Percentiles rank a stretch among this genome's conserved stretches.
phyloP scores from a whole-genome alignment of 2,797 vertebrate species.

The Trematomus bernacchii region DNA sequence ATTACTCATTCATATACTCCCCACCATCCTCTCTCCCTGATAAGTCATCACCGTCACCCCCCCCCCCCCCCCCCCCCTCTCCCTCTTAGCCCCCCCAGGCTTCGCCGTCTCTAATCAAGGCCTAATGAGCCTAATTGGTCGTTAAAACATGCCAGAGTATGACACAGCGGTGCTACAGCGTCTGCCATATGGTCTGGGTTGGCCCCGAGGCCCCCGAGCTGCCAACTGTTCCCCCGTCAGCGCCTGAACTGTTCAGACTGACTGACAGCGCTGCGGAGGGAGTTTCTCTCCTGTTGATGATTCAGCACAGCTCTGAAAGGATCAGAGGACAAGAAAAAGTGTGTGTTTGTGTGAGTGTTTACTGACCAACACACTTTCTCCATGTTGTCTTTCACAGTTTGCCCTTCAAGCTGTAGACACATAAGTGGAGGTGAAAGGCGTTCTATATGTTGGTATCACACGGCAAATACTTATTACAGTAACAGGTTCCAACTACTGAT shows the following conservation, averaged over 20 bases:
- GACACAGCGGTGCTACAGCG: conserved; percentile 78
- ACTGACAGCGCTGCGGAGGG: conserved; percentile 71
- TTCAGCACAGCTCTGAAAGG: conserved; percentile 69
- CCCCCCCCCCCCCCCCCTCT: conserved; percentile 8
- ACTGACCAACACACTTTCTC: conserved; percentile 21
- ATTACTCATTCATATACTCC: conserved; percentile 55
- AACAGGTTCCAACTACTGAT: background rate
- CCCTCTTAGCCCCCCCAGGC: conserved; percentile 74
- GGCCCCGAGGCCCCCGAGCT: conserved; percentile 79
- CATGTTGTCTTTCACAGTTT: conserved; percentile 24
- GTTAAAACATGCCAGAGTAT: conserved; percentile 86
- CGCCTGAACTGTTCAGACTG: conserved; percentile 54
- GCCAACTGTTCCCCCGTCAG: conserved; percentile 79
- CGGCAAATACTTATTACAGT: background rate
- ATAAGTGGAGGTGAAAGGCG: background rate
- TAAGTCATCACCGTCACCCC: conserved; percentile 69
- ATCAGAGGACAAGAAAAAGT: too few relatives aligned
- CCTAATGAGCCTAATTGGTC: conserved; percentile 90
- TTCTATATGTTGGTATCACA: background rate
- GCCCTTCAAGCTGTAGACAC: conserved; percentile 2
- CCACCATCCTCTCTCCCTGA: conserved; percentile 62
- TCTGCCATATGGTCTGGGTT: conserved; percentile 83
- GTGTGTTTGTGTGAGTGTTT: too few relatives aligned
- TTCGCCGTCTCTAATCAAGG: conserved; percentile 85
- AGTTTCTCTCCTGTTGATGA: conserved; percentile 76